These are phyloP conservation scores for Crotophaga sulcirostris DNA, from an alignment of 2,113 vertebrate genomes.

Conservation along the genomic window DNA sequence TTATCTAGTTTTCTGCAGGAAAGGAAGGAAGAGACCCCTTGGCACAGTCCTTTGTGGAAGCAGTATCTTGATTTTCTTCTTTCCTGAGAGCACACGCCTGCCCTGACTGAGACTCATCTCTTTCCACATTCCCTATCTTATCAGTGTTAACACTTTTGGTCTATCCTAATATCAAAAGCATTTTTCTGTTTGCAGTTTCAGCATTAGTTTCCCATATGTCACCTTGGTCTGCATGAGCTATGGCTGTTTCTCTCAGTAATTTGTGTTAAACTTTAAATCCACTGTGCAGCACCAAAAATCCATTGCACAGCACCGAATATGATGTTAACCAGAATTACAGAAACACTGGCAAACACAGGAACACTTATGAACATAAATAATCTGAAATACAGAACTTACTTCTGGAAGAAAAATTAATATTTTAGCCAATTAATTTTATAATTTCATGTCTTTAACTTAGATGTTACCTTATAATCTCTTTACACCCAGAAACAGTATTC, in stretches of 20 bases:
- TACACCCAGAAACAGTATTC: not conserved
- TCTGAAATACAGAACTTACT: not conserved
- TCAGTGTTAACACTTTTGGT: not conserved
- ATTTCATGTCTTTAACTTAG: not conserved
- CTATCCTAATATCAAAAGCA: not conserved
- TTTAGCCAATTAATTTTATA: not conserved
- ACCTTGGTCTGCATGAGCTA: not conserved
- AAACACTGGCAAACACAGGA: not conserved
- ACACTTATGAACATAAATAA: not conserved
- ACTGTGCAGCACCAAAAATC: not conserved
- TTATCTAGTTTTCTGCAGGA: conserved; percentile 20
- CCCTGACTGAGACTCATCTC: not conserved
- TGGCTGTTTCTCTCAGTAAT: not conserved
- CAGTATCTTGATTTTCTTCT: conserved; percentile 36
- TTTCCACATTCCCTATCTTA: conserved; percentile 2
- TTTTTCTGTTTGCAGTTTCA: not conserved
- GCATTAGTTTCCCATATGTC: not conserved
- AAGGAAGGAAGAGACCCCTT: conserved; percentile 40
- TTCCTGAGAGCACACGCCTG: not conserved
- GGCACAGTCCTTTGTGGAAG: not conserved
- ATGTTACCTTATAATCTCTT: not conserved
- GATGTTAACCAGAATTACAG: not conserved
- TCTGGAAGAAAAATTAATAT: not conserved
- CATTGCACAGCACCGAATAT: not conserved
- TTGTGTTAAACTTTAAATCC: not conserved